Conservation (phyloP, 2,113 vertebrate genomes). For the Hirundichthys speculiger region DNA sequence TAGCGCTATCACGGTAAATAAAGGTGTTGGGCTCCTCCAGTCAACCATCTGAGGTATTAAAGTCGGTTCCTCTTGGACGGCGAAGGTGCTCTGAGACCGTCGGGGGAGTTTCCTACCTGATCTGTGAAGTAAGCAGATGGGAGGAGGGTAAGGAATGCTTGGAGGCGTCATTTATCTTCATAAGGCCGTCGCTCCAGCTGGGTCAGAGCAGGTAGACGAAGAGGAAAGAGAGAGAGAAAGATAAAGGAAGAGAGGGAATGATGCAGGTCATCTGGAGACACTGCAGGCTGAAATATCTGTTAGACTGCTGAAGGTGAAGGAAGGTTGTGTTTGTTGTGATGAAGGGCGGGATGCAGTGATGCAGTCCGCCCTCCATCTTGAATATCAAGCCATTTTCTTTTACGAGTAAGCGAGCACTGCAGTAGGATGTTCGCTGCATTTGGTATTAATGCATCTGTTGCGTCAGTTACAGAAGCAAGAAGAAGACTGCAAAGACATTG, state of each 20-base stretch:
- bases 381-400: no score
- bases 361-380: no score
- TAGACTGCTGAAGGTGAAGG: constrained; percentile 15
- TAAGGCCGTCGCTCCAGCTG: constrained; percentile 47
- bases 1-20: constrained; percentile 11
- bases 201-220: constrained; percentile 22
- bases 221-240: constrained; percentile 19
- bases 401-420: no score
- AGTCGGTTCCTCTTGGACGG: constrained; percentile 1
- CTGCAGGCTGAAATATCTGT: constrained; percentile 46
- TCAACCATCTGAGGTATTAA: background rate
- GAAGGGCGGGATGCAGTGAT: no score
- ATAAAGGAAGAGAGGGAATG: constrained; percentile 32
- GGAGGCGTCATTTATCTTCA: constrained; percentile 65
- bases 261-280: no score
- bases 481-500: no score
- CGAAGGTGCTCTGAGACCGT: constrained; percentile 18
- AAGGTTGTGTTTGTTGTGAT: constrained; percentile 29
- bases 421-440: no score
- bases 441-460: no score
- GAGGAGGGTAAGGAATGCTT: constrained; percentile 28
- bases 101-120: constrained; percentile 34
- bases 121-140: constrained; percentile 46
- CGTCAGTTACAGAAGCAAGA: no score
- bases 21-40: constrained; percentile 29